These are phyloP conservation scores for Macaria liturata DNA, from an alignment of 2,888 invertebrate genomes.

Conservation along the genomic window DNA sequence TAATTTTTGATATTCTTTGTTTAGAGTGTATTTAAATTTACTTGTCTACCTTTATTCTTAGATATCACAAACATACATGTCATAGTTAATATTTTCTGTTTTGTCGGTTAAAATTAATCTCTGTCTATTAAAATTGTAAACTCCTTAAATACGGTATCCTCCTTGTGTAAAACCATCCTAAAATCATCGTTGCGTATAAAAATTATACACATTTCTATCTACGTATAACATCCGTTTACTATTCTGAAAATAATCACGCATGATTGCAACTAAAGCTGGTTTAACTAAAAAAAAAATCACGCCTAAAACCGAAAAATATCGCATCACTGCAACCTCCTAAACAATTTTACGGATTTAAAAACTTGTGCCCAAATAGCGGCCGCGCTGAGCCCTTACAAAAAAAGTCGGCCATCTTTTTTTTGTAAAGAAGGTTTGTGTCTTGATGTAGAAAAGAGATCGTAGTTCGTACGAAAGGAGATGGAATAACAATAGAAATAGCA, in stretches of 20 bases:
- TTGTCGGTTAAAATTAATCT: too few relatives aligned
- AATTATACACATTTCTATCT: too few relatives aligned
- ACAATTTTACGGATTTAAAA: conserved; percentile 28
- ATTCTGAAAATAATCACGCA: conserved; percentile 13
- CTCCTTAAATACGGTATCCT: too few relatives aligned
- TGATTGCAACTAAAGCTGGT: conserved; percentile 13
- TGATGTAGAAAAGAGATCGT: conserved; percentile 8
- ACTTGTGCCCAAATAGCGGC: conserved; percentile 14
- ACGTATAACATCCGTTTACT: too few relatives aligned
- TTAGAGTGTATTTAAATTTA: too few relatives aligned
- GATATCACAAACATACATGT: too few relatives aligned
- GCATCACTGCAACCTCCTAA: conserved; percentile 13
- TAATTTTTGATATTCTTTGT: too few relatives aligned
- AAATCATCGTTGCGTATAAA: too few relatives aligned
- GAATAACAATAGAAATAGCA: conserved; percentile 55
- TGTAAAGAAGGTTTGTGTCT: not conserved
- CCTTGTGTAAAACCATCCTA: too few relatives aligned
- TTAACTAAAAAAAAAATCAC: conserved; percentile 11
- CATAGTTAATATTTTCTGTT: too few relatives aligned
- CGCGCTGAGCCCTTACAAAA: conserved; percentile 18
- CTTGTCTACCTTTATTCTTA: too few relatives aligned
- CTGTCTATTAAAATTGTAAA: too few relatives aligned
- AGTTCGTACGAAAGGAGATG: conserved; percentile 33
- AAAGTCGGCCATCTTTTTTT: conserved; percentile 1
- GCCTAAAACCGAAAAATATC: conserved; percentile 9